These are phyloP conservation scores for Diplogasteroides magnus DNA, from an alignment of 1,140 invertebrate species.

Conservation along the genomic window DNA sequence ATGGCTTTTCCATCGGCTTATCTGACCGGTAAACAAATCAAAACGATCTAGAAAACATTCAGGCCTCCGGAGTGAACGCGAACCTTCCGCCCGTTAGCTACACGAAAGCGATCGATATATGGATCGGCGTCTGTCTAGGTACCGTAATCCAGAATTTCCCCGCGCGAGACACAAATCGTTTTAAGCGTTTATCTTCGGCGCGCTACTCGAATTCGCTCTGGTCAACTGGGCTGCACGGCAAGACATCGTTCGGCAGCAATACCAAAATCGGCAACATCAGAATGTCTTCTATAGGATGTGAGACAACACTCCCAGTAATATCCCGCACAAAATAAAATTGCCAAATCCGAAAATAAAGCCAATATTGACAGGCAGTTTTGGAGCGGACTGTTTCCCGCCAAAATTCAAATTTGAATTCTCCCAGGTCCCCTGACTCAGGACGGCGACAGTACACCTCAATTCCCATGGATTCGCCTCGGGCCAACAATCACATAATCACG, in stretches of 20 bases:
- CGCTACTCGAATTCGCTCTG: slow-evolving; percentile 85
- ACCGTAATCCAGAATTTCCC: too few species aligned
- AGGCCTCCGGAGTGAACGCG: slow-evolving; percentile 80
- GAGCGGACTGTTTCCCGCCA: background rate
- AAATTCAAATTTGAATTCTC: slow-evolving; percentile 4
- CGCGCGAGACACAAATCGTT: too few species aligned
- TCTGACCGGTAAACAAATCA: background rate
- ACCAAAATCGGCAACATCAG: slow-evolving; percentile 9
- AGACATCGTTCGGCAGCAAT: slow-evolving; percentile 70
- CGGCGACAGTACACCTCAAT: too few species aligned
- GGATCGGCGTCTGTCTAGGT: slow-evolving; percentile 84
- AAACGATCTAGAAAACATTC: slow-evolving; percentile 17
- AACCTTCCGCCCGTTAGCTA: slow-evolving; percentile 85
- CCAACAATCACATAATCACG: background rate
- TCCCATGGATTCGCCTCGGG: background rate
- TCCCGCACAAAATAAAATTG: slow-evolving; percentile 8
- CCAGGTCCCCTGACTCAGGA: slow-evolving; percentile 9
- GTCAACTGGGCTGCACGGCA: slow-evolving; percentile 92
- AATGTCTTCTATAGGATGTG: slow-evolving; percentile 8
- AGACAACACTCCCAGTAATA: slow-evolving; percentile 6
- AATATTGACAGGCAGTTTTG: background rate
- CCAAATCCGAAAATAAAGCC: background rate
- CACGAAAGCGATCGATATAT: slow-evolving; percentile 66
- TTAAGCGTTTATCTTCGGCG: slow-evolving; percentile 91
- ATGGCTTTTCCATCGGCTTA: slow-evolving; percentile 3